phyloP scores from a whole-genome alignment of 2,113 vertebrate species.

The human region GRCh38 chrX:126935001-126935500 shows the following conservation, averaged over 20 bases:
- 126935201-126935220: neutral
- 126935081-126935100: neutral
- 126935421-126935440: slow-evolving; percentile 12
- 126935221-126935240: neutral
- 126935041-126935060: neutral
- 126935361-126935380: slow-evolving; percentile 33
- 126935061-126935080: neutral
- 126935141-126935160: neutral
- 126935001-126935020: neutral
- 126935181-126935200: neutral
- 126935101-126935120: neutral
- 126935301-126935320: neutral
- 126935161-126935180: neutral
- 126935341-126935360: slow-evolving; percentile 14
- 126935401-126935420: slow-evolving; percentile 55
- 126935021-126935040: neutral
- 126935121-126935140: neutral
- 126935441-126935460: slow-evolving; percentile 67
- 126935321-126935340: neutral
- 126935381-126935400: slow-evolving; percentile 48
- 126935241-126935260: neutral
- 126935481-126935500: neutral
- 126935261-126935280: neutral
- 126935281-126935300: neutral
- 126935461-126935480: slow-evolving; percentile 54